A percentile compares a stretch with the other conserved stretches of the same genome.
Evolutionary conservation across 2,888 invertebrate genomes (phyloP).

Genomic region (Tachina lurida): DNA sequence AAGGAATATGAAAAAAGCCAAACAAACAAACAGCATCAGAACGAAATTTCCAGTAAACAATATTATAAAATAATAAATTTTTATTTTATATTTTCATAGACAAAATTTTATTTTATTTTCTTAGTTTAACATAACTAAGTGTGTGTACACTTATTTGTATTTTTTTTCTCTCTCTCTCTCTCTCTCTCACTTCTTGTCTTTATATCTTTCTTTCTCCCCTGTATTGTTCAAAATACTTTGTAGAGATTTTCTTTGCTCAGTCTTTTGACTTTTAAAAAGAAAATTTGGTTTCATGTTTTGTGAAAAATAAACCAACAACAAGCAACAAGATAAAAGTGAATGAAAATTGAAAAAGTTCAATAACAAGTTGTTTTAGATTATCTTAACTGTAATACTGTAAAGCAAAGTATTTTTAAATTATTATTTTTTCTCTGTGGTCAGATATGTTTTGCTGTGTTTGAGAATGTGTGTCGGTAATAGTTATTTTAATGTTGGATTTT

Average conservation of each 20-base stretch:
- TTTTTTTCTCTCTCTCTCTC: background rate
- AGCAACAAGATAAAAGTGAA: slow-evolving; percentile 27
- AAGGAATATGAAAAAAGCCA: background rate
- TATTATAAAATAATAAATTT: slow-evolving; percentile 60
- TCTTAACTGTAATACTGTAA: slow-evolving; percentile 16
- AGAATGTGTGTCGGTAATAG: background rate
- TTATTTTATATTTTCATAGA: slow-evolving; percentile 29
- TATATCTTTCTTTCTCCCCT: background rate
- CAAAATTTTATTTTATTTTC: background rate
- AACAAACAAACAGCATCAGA: background rate
- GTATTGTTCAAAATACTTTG: slow-evolving; percentile 11
- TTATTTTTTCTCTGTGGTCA: background rate
- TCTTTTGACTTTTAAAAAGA: slow-evolving; percentile 23
- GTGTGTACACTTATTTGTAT: slow-evolving; percentile 10
- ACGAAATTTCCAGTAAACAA: slow-evolving; percentile 45
- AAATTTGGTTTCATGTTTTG: slow-evolving; percentile 45
- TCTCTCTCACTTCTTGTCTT: no score
- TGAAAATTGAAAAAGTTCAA: slow-evolving; percentile 60
- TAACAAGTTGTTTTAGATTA: slow-evolving; percentile 48
- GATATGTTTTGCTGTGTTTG: background rate
- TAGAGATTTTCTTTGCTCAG: slow-evolving; percentile 40
- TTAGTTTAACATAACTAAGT: background rate
- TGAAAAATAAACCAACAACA: background rate
- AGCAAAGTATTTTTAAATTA: slow-evolving; percentile 14
- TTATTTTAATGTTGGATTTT: background rate